Evolutionary conservation across 2,797 vertebrate genomes (phyloP).

Genomic region (Paratrypauchen microcephalus): DNA sequence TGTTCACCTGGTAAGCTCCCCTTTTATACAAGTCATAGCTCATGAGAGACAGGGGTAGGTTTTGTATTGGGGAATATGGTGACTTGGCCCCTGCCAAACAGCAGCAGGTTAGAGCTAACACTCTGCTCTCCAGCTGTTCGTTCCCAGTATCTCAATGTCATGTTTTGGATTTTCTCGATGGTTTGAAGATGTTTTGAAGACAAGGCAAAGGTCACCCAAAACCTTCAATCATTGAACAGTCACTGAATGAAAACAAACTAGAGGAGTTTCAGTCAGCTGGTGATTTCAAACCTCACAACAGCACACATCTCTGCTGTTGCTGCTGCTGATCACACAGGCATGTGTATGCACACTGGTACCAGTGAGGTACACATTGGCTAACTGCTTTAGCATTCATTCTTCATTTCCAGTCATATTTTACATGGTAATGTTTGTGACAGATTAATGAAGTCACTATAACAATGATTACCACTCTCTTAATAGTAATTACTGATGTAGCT

Average conservation of each 20-base stretch:
- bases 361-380: neutral
- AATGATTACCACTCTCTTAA: too few species aligned
- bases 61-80: neutral
- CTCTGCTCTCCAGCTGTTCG: slow-evolving; percentile 20
- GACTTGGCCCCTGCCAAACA: slow-evolving; percentile 12
- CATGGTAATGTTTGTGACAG: too few species aligned
- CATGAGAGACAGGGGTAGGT: neutral
- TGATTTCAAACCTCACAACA: neutral
- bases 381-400: too few species aligned
- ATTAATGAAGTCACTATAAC: too few species aligned
- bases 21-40: neutral
- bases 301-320: neutral
- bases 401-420: neutral
- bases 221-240: slow-evolving; percentile 38
- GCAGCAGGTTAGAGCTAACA: slow-evolving; percentile 14
- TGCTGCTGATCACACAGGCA: too few species aligned
- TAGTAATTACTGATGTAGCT: too few species aligned
- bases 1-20: slow-evolving; percentile 90
- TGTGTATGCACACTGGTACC: too few species aligned
- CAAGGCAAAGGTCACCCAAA: slow-evolving; percentile 16
- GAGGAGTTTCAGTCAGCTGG: slow-evolving; percentile 1
- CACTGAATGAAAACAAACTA: slow-evolving; percentile 31
- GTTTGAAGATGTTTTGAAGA: neutral
- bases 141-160: slow-evolving; percentile 34
- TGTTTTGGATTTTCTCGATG: slow-evolving; percentile 32